phyloP scores from a whole-genome alignment of 2,888 invertebrate genomes.

The Elegia similella region DNA sequence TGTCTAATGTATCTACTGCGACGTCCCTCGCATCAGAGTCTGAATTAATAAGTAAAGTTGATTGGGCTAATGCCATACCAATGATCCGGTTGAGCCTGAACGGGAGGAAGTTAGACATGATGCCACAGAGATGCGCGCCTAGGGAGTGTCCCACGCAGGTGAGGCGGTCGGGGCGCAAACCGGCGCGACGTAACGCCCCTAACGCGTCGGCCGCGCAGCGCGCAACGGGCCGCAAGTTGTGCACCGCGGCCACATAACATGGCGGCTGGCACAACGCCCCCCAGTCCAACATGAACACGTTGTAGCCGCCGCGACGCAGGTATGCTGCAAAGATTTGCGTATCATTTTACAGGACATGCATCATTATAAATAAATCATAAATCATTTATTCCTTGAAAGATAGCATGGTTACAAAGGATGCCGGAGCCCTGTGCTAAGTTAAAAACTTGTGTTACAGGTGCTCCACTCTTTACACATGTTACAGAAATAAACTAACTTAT shows the following conservation, averaged over 20 bases:
- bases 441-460: no score
- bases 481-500: no score
- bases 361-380: no score
- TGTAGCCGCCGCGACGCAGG: slow-evolving; percentile 86
- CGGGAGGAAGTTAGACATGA: slow-evolving; percentile 86
- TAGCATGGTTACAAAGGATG: no score
- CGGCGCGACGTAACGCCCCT: slow-evolving; percentile 83
- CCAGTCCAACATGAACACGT: slow-evolving; percentile 90
- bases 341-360: no score
- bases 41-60: no score
- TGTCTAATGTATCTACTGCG: no score
- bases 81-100: slow-evolving; percentile 88
- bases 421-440: no score
- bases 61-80: slow-evolving; percentile 77
- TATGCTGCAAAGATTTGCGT: slow-evolving; percentile 86
- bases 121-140: slow-evolving; percentile 89
- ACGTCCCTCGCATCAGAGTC: no score
- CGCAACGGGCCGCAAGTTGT: slow-evolving; percentile 87
- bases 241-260: slow-evolving; percentile 88
- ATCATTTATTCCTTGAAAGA: no score
- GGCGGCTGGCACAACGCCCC: slow-evolving; percentile 86
- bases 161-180: slow-evolving; percentile 83
- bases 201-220: slow-evolving; percentile 86
- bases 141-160: slow-evolving; percentile 90
- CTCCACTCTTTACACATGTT: no score